Base-by-base conservation (phyloP, 2,113 vertebrate genomes). In the Balaeniceps rex region DNA sequence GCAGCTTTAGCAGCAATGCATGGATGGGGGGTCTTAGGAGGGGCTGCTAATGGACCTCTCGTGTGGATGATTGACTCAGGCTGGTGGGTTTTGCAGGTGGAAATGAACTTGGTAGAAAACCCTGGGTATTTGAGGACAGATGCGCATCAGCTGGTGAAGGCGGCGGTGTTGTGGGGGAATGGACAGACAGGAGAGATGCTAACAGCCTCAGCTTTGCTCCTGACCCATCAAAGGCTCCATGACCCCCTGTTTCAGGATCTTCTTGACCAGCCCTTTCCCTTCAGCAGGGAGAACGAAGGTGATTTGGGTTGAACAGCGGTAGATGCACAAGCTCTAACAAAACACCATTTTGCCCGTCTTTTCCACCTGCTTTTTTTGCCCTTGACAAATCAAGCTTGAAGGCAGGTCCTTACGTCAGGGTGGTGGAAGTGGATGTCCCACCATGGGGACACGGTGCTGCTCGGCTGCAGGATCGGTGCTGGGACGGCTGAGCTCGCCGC, bases 381-480 rank as follows among this genome's bases (percentile, higher is more conserved):
- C 38, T 25, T 23, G 24, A 19, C 7, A 58, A 70, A 47, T 19
- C 46, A 49, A n/a, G 4, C 9, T 38, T 7, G 49, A 77, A 38
- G 66, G 49, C 21, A 52, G 28, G 5, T 40, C 19, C 22, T 0
- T 0, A 14, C 4, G n/a, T 3, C 44, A 65, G 47, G 29, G 10
- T 0, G 1, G 22, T 9, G 18, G 34, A 58, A 44, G 31, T 24
- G 38, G 60, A 1, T n/a, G 60, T 82, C 69, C 74, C 76, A n/a
- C 29, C 75, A 2, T 0, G 16, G 78, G 51, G 55, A 63, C 69
- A 6, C 0, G 0, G 46, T 6, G 44, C 55, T n/a, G 17, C 44
- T 40, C 0, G 1, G 52, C 71, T 19, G 33, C 16, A 11, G 84
- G 54, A 4, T 5, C 2, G 0, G 3, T 14, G 16, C 49, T 51